phyloP scores from a whole-genome alignment of 2,888 invertebrate species.

The Eudasyphora cyanicolor region DNA sequence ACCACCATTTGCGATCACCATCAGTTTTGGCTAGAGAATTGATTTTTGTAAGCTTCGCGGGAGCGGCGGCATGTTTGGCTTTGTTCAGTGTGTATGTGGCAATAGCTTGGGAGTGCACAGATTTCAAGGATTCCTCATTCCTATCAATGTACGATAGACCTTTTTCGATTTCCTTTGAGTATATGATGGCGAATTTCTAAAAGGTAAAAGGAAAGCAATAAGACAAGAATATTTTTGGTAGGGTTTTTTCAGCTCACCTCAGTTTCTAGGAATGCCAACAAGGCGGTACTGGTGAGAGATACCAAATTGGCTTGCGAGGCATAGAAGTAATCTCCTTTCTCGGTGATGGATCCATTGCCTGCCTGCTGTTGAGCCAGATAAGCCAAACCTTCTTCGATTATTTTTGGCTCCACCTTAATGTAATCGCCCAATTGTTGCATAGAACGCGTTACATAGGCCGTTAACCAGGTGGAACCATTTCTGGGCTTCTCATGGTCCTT shows the following conservation, averaged over 20 bases:
- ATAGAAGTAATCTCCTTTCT: conserved; percentile 87
- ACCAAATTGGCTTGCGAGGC: conserved; percentile 85
- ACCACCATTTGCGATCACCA: conserved; percentile 90
- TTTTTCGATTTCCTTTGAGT: conserved; percentile 86
- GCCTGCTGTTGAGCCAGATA: conserved; percentile 87
- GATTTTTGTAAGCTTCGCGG: conserved; percentile 72
- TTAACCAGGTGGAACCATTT: conserved; percentile 88
- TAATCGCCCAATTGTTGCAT: conserved; percentile 86
- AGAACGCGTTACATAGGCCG: conserved; percentile 90
- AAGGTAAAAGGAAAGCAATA: conserved; percentile 78
- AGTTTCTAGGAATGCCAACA: conserved; percentile 87
- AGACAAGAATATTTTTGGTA: not conserved
- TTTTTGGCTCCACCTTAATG: conserved; percentile 85
- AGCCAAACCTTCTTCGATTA: conserved; percentile 84
- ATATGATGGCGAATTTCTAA: conserved; percentile 70
- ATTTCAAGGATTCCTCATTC: conserved; percentile 83
- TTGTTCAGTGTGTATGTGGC: conserved; percentile 88
- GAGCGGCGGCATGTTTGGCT: conserved; percentile 86
- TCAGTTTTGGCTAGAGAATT: conserved; percentile 83
- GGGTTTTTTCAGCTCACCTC: conserved; percentile 78
- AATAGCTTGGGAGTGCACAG: conserved; percentile 88
- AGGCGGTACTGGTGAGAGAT: conserved; percentile 88
- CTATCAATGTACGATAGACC: conserved; percentile 88
- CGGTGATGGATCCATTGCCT: conserved; percentile 88
- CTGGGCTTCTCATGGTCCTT: conserved; percentile 74